Conservation (phyloP, 2,888 invertebrate genomes). For the Elegia similella region DNA sequence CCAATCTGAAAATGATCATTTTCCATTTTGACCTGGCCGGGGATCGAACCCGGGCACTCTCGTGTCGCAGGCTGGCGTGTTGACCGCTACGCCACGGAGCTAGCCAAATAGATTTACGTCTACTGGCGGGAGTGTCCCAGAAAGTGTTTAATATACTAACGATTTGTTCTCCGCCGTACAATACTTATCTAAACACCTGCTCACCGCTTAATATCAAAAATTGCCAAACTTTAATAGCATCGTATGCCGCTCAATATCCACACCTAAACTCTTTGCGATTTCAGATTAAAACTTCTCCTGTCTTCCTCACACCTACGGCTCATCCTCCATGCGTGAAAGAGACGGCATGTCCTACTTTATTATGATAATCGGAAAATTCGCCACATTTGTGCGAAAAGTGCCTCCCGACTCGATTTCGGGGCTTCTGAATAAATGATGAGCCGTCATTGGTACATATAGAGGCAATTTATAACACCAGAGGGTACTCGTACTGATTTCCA, state of each 20-base stretch:
- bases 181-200: too few relatives aligned
- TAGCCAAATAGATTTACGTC: too few relatives aligned
- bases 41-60: too few relatives aligned
- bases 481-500: conserved; percentile 21
- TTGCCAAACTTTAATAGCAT: conserved; percentile 3
- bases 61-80: too few relatives aligned
- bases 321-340: conserved; percentile 26
- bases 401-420: conserved; percentile 47
- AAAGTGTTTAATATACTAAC: too few relatives aligned
- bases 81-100: too few relatives aligned
- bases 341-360: conserved; percentile 57
- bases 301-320: conserved; percentile 10
- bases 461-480: conserved; percentile 41
- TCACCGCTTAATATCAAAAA: background rate
- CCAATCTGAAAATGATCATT: too few relatives aligned
- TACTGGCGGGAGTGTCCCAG: too few relatives aligned
- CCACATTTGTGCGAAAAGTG: conserved; percentile 53
- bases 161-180: too few relatives aligned
- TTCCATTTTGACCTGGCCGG: too few relatives aligned
- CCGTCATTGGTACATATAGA: conserved; percentile 48
- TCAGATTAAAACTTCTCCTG: background rate
- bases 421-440: conserved; percentile 66
- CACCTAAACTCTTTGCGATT: background rate
- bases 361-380: conserved; percentile 72
- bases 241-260: conserved; percentile 6